Evolutionary conservation across 92 coral and sea anemone species (phyloP), one percentile per base, ranked within the genome.

Genomic region (Siderastrea radians): DNA sequence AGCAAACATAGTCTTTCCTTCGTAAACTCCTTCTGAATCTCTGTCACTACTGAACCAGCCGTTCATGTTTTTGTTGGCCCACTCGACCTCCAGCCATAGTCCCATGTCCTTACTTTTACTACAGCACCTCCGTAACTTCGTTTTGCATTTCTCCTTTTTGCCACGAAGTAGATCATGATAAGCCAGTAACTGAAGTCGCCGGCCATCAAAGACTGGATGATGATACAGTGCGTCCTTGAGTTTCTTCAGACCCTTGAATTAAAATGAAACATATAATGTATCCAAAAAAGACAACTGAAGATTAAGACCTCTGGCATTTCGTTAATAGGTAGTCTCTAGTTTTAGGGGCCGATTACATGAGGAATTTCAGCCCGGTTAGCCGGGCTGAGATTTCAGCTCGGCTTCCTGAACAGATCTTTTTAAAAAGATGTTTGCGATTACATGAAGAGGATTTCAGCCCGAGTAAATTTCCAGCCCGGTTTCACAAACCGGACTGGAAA

Each of bases 1-100:
- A 1, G 72, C 59, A 4, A 84, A 84, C 87, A 84, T 84, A 10
- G 81, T 19, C 16, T 64, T 73, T 3, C 87, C 87, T 13, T 72
- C 70, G 52, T 84, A 84, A 19, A 38, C 53, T 9, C 14, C 8
- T 3, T 49, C 74, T 5, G 72, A 13, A 1, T 60, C 81, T 53
- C 3, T 63, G 46, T 13, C 16, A 12, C n/a, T 7, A 46, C 76
- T 75, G 74, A 90, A 93, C 98, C 98, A 95, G 2, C 49, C 60
- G 50, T 88, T 87, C 50, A 82, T 87, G 60, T 93, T 92, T 46
- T 90, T 84, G 48, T 75, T 85, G 66, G 96, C 92, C 94, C 98
- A 95, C 55, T 96, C 95, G 0, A 88, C 75, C 88, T 98, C 99
- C 14, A 98, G 92, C 62, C 88, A 79, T 67, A 96, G 84, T 54